Conservation (phyloP, 2,113 vertebrate genomes). For the Hemiscyllium ocellatum region DNA sequence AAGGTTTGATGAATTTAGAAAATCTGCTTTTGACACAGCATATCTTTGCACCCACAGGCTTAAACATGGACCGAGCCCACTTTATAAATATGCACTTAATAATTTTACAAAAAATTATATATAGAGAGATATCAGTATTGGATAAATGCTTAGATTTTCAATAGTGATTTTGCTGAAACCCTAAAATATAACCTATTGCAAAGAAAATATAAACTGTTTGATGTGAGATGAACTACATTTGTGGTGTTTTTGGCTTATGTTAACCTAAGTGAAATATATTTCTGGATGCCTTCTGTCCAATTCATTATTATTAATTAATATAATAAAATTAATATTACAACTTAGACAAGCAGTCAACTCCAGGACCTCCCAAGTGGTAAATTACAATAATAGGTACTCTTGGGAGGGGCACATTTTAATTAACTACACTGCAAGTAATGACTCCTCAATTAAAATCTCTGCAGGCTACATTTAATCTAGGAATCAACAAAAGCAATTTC, state of each 20-base stretch:
- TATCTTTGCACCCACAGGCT: background rate
- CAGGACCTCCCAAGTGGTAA: background rate
- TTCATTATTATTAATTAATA: background rate
- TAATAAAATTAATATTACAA: background rate
- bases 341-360: background rate
- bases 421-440: background rate
- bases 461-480: background rate
- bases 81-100: background rate
- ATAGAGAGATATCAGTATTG: background rate
- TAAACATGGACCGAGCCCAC: background rate
- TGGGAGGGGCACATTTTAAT: slow-evolving; percentile 3
- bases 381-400: background rate
- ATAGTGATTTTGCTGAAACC: background rate
- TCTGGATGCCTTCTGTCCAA: background rate
- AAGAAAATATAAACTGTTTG: background rate
- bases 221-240: background rate
- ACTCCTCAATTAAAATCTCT: background rate
- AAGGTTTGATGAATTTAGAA: no score
- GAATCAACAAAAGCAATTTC: background rate
- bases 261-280: background rate
- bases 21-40: no score
- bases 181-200: background rate
- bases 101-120: background rate
- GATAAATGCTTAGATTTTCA: background rate
- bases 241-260: background rate